phyloP scores from a whole-genome alignment of 2,888 invertebrate genomes.

The Spialia ferax region DNA sequence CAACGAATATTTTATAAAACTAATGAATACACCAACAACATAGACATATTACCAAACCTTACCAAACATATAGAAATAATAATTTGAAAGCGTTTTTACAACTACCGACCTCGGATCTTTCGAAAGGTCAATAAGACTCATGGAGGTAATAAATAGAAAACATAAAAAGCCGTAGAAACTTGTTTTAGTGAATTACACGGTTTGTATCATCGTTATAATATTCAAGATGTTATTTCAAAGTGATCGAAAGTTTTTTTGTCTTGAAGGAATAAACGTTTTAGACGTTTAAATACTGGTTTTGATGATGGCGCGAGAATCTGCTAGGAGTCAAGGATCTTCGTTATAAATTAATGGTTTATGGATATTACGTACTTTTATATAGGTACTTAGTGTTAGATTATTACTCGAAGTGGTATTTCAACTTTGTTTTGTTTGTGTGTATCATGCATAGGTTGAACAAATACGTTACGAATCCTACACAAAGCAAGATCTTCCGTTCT shows the following conservation, averaged over 20 bases:
- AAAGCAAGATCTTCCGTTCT: no score
- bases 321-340: no score
- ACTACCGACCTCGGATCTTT: constrained; percentile 1
- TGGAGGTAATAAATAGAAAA: constrained; percentile 7
- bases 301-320: background rate
- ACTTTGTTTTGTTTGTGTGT: no score
- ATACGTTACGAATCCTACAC: no score
- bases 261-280: background rate
- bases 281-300: background rate
- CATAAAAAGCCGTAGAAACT: constrained; percentile 1
- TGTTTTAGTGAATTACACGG: background rate
- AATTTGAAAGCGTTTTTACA: constrained; percentile 9
- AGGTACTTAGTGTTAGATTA: no score
- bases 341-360: no score
- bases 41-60: background rate
- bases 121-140: constrained; percentile 12
- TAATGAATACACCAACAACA: background rate
- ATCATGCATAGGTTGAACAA: no score
- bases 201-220: background rate
- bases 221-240: background rate
- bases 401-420: no score
- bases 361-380: no score
- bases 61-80: background rate
- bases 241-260: constrained; percentile 7
- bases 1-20: background rate